Evolutionary conservation across 2,888 invertebrate genomes (phyloP), one percentile per base, ranked within the genome.

Genomic region (Euclidia mi): DNA sequence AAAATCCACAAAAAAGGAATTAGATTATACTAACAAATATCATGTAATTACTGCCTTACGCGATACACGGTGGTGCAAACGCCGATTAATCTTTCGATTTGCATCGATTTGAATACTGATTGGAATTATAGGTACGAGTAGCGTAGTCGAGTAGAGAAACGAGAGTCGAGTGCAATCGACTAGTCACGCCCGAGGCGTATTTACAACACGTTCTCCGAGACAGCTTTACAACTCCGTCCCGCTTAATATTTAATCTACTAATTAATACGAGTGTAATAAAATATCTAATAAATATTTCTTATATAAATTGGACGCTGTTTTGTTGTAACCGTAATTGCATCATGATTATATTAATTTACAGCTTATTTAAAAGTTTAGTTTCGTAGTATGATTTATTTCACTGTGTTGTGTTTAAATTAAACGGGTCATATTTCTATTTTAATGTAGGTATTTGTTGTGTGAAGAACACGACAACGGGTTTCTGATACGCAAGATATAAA

Each of bases 31-130:
- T 70, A 73, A 82, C 75, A 81, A 81, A 76, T 79, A 75, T 68
- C 65, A 63, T 71, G 69, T 81, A 81, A 84, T 85, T 77, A 82
- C 76, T 72, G 73, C 74, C 76, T 81, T 74, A 77, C 55, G 73
- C 66, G 69, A 79, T 65, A 69, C 71, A 71, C 72, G 79, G 80
- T 82, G 80, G 78, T 78, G 82, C 85, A 85, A 85, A 88, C 84
- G 82, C 79, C 89, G 84, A 90, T 90, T 89, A 88, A 90, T 91
- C 88, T 88, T 87, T 88, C 84, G 85, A 89, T 91, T 89, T 88
- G 88, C 89, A 89, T 89, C 84, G 87, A 91, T 91, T 90, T 91
- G 88, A 90, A 90, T 89, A 88, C 83, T 89, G 89, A 91, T 90
- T 89, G 87, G 87, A 86, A 87, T 88, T 88, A 88, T 84, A n/a